Evolutionary conservation across 2,797 vertebrate genomes (phyloP).

Genomic region (Sebastes steindachneri): DNA sequence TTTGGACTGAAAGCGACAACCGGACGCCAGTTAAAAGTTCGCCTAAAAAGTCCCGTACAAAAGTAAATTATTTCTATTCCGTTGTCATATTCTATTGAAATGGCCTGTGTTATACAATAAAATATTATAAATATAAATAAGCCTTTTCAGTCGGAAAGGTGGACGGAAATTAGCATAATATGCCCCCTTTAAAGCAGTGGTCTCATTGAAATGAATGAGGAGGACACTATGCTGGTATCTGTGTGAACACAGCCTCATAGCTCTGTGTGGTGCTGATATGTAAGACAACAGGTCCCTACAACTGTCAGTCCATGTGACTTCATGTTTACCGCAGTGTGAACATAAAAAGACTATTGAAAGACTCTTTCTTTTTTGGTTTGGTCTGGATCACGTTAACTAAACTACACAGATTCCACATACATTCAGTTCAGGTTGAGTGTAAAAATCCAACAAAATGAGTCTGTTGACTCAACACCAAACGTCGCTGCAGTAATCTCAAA

Average conservation of each 20-base stretch:
- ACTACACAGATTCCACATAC: background rate
- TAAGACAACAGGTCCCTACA: background rate
- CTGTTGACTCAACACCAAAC: background rate
- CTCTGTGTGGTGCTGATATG: background rate
- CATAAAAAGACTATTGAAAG: background rate
- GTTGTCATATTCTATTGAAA: too few species aligned
- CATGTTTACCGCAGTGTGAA: too few species aligned
- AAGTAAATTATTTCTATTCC: too few species aligned
- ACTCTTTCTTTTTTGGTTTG: background rate
- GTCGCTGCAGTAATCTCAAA: background rate
- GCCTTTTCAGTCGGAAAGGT: too few species aligned
- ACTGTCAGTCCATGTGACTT: background rate
- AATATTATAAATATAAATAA: too few species aligned
- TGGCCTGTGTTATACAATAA: too few species aligned
- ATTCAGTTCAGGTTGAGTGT: background rate
- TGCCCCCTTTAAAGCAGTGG: too few species aligned
- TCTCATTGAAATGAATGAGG: background rate
- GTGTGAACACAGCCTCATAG: background rate
- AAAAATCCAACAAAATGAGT: background rate
- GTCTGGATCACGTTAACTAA: background rate
- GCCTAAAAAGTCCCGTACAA: too few species aligned
- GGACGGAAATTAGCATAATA: too few species aligned
- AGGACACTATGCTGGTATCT: background rate
- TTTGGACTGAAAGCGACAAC: too few species aligned
- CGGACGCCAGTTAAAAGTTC: fast-evolving